A percentile compares a stretch with the other conserved stretches of the same genome.
phyloP scores from a whole-genome alignment of 2,113 vertebrate species.

The Ciconia maguari region DNA sequence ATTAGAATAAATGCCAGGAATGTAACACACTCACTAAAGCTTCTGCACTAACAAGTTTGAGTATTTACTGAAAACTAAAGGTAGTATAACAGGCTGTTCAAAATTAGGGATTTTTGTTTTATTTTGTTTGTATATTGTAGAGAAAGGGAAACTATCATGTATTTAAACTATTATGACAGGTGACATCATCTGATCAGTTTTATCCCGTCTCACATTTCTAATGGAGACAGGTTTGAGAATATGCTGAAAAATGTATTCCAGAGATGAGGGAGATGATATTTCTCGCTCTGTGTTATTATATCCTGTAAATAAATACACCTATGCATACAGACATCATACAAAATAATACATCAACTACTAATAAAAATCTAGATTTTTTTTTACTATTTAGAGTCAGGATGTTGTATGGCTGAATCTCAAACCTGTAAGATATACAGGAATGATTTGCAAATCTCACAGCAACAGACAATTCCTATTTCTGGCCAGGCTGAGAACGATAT shows the following conservation, averaged over 20 bases:
- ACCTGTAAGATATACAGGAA: not conserved
- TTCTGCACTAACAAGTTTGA: not conserved
- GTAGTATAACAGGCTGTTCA: not conserved
- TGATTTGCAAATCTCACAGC: not conserved
- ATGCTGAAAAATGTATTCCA: not conserved
- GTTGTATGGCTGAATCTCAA: not conserved
- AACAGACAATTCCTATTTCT: not conserved
- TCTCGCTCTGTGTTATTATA: not conserved
- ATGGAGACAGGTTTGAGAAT: not conserved
- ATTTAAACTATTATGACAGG: not conserved
- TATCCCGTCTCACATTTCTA: not conserved
- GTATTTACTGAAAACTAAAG: not conserved
- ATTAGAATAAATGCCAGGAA: slow-evolving; percentile 22
- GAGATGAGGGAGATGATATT: not conserved
- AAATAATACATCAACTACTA: not conserved
- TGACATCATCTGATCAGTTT: not conserved
- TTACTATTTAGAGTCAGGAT: not conserved
- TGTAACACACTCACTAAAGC: not conserved
- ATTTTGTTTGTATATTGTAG: not conserved
- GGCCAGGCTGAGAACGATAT: not conserved
- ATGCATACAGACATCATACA: not conserved
- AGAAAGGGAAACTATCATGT: not conserved
- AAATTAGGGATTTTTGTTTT: not conserved
- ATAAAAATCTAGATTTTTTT: not conserved
- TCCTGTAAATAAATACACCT: not conserved